These are phyloP conservation scores for Paramisgurnus dabryanus DNA, from an alignment of 2,113 vertebrate genomes.

Conservation along the genomic window DNA sequence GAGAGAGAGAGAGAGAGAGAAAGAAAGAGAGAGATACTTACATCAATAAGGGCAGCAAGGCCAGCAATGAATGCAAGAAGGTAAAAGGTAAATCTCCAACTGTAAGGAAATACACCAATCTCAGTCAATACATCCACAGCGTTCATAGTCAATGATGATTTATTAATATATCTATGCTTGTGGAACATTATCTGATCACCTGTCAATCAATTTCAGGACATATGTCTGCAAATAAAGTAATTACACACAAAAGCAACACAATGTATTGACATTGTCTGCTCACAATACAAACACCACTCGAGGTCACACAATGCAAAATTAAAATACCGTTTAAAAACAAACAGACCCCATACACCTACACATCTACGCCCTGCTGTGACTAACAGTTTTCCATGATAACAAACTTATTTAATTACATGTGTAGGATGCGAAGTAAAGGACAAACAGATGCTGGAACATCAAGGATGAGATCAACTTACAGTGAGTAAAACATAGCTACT, in stretches of 20 bases:
- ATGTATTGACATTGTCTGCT: neutral
- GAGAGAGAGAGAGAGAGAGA: neutral
- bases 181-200: neutral
- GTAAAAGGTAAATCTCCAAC: slow-evolving; percentile 99
- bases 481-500: neutral
- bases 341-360: neutral
- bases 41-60: slow-evolving; percentile 86
- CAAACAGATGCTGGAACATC: slow-evolving; percentile 10
- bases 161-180: neutral
- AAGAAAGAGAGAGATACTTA: slow-evolving; percentile 75
- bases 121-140: neutral
- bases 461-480: neutral
- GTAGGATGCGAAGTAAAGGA: neutral
- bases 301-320: neutral
- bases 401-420: neutral
- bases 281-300: slow-evolving; percentile 7
- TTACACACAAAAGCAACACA: neutral
- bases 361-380: neutral
- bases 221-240: neutral
- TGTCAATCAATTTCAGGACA: neutral
- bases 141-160: too few relatives aligned
- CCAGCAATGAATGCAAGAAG: slow-evolving; percentile 94
- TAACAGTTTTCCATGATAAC: neutral
- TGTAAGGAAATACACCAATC: slow-evolving; percentile 68
- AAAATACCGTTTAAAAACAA: neutral